phyloP scores from a whole-genome alignment of 1,140 invertebrate species.

The Heliconius melpomene region DNA sequence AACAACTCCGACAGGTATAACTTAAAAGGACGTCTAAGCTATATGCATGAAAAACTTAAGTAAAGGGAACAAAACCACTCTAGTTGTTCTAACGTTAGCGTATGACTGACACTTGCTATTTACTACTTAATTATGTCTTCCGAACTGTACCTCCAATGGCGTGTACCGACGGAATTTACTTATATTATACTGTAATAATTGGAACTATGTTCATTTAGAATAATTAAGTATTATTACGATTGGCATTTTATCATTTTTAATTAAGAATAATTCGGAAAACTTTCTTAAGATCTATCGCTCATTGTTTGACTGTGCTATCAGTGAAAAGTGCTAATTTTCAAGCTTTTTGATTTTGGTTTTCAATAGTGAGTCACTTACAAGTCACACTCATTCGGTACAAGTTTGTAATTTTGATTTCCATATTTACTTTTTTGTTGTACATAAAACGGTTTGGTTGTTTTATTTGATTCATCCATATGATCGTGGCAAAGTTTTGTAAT shows the following conservation, averaged over 20 bases:
- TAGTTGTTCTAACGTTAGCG: slow-evolving; percentile 28
- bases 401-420: slow-evolving; percentile 15
- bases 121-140: slow-evolving; percentile 41
- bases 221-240: background rate
- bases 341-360: slow-evolving; percentile 38
- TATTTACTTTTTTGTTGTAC: slow-evolving; percentile 28
- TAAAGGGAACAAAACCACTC: slow-evolving; percentile 24
- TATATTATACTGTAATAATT: background rate
- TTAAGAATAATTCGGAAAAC: slow-evolving; percentile 33
- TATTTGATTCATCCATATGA: slow-evolving; percentile 3
- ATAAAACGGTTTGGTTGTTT: slow-evolving; percentile 26
- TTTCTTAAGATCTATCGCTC: slow-evolving; percentile 35
- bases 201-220: background rate
- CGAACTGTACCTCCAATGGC: slow-evolving; percentile 9
- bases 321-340: slow-evolving; percentile 34
- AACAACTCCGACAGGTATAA: slow-evolving; percentile 51
- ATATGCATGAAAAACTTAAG: slow-evolving; percentile 25
- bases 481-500: slow-evolving; percentile 6
- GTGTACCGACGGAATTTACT: background rate
- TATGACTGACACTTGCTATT: slow-evolving; percentile 29
- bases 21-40: background rate
- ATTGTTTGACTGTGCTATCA: slow-evolving; percentile 37
- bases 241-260: slow-evolving; percentile 14
- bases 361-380: slow-evolving; percentile 23
- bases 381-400: slow-evolving; percentile 11